These are phyloP conservation scores for Musca vetustissima DNA, from an alignment of 1,140 invertebrate species.

Conservation along the genomic window DNA sequence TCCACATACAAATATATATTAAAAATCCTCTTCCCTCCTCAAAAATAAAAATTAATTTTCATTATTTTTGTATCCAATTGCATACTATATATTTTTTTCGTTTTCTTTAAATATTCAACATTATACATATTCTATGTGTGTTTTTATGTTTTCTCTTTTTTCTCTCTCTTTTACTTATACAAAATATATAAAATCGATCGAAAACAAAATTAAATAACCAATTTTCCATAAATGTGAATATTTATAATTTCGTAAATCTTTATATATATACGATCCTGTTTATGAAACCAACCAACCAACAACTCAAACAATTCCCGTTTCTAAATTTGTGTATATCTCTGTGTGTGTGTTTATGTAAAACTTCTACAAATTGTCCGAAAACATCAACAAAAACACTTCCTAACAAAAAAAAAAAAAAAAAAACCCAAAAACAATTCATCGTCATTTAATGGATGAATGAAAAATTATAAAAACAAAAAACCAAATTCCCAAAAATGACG, in stretches of 20 bases:
- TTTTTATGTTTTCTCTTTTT: slow-evolving; percentile 25
- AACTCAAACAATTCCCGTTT: not conserved
- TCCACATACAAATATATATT: no score
- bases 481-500: slow-evolving; percentile 4
- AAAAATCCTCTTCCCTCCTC: no score
- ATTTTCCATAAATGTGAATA: slow-evolving; percentile 18
- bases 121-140: slow-evolving; percentile 19
- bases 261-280: slow-evolving; percentile 18
- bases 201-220: not conserved
- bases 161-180: slow-evolving; percentile 15
- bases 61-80: no score
- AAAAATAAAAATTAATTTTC: no score
- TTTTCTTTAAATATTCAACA: no score
- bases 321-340: slow-evolving; percentile 6
- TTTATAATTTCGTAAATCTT: slow-evolving; percentile 1
- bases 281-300: slow-evolving; percentile 10
- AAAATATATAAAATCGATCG: not conserved
- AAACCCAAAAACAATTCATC: not conserved
- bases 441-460: slow-evolving; percentile 12
- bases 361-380: not conserved
- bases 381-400: slow-evolving; percentile 21
- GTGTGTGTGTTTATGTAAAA: slow-evolving; percentile 12
- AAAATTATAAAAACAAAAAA: slow-evolving; percentile 12
- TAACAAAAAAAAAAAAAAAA: no score
- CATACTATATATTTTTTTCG: no score